phyloP scores from a whole-genome alignment of 2,888 invertebrate genomes.

The Apoda limacodes region DNA sequence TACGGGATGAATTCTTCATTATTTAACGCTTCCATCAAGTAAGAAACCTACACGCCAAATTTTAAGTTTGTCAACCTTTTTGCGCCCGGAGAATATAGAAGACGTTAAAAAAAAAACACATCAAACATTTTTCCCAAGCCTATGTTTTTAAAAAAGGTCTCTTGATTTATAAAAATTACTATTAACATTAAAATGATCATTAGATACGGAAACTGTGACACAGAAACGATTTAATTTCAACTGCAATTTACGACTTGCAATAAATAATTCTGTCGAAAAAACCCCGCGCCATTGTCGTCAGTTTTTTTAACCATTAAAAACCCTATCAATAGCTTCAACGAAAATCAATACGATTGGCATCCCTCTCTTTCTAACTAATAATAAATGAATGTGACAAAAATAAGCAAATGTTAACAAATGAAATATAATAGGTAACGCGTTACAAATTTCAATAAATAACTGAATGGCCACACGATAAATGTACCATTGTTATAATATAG shows the following conservation, averaged over 20 bases:
- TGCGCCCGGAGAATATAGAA: too few relatives aligned
- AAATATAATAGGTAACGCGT: conserved; percentile 46
- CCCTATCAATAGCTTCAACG: conserved; percentile 58
- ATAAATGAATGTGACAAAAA: conserved; percentile 9
- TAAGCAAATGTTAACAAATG: conserved; percentile 25
- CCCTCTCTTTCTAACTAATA: conserved; percentile 37
- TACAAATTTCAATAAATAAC: conserved; percentile 67
- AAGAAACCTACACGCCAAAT: too few relatives aligned
- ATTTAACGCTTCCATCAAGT: too few relatives aligned
- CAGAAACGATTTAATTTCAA: conserved; percentile 59
- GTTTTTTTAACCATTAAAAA: conserved; percentile 67
- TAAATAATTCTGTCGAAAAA: conserved; percentile 54
- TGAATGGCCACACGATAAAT: conserved; percentile 63
- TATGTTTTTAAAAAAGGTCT: too few relatives aligned
- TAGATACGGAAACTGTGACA: conserved; percentile 46
- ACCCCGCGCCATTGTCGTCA: conserved; percentile 55
- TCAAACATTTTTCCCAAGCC: too few relatives aligned
- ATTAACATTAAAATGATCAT: conserved; percentile 43
- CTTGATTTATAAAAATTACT: conserved; percentile 56
- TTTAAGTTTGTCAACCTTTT: too few relatives aligned
- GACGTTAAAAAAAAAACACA: too few relatives aligned
- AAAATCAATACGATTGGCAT: conserved; percentile 45
- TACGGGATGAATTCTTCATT: too few relatives aligned
- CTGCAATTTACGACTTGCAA: conserved; percentile 58
- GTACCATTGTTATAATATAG: conserved; percentile 43